Evolutionary conservation across 2,797 vertebrate genomes (phyloP).

Genomic region (Cephalopachus bancanus): DNA sequence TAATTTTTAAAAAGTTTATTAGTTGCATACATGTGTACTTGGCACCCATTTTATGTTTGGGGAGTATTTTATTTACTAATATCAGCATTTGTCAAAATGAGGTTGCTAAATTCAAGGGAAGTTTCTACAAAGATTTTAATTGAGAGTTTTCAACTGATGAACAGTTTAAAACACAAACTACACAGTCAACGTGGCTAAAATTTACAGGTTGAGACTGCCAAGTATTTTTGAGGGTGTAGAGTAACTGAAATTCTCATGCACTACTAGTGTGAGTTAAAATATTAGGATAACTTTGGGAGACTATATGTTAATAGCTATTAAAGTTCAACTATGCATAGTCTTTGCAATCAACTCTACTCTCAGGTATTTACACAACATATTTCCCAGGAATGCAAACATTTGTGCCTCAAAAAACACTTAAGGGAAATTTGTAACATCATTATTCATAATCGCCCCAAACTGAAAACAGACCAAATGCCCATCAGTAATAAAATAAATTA

Average conservation of each 20-base stretch:
- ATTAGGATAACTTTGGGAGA: neutral
- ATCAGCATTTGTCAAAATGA: neutral
- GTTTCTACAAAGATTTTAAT: neutral
- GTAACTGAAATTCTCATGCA: neutral
- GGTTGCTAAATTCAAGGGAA: neutral
- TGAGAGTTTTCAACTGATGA: neutral
- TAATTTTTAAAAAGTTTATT: neutral
- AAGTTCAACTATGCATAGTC: neutral
- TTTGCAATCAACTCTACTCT: neutral
- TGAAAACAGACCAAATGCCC: neutral
- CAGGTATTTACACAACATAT: neutral
- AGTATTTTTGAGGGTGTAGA: neutral
- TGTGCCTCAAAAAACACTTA: neutral
- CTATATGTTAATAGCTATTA: neutral
- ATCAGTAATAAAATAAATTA: neutral
- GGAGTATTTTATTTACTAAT: neutral
- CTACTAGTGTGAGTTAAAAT: neutral
- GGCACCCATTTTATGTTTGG: neutral
- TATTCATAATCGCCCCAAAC: neutral
- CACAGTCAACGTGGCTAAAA: neutral
- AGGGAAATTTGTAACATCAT: neutral
- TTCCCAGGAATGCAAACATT: neutral
- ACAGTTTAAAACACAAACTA: neutral
- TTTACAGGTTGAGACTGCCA: neutral
- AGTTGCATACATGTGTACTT: neutral